These are phyloP conservation scores for Hoplostethus atlanticus DNA, from an alignment of 2,797 vertebrate genomes.

Conservation along the genomic window DNA sequence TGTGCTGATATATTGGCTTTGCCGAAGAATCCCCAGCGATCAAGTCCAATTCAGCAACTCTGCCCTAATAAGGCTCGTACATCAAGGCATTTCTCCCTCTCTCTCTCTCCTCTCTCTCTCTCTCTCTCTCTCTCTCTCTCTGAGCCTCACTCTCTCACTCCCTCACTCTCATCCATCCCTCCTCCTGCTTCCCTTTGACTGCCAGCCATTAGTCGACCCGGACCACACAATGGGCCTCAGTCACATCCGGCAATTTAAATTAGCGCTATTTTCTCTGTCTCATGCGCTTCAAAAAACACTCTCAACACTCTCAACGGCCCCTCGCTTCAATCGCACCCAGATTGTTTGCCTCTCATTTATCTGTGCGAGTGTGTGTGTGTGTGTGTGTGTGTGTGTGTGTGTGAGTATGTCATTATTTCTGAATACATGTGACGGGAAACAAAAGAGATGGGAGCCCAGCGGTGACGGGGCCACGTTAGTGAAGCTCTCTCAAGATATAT, in stretches of 20 bases:
- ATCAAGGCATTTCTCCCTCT: conserved; percentile 55
- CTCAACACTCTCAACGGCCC: conserved; percentile 21
- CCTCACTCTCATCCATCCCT: conserved; percentile 48
- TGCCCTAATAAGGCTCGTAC: conserved; percentile 69
- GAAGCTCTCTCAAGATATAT: conserved; percentile 50
- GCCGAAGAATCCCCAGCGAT: conserved; percentile 69
- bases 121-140: conserved; percentile 26
- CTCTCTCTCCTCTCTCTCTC: conserved; percentile 5
- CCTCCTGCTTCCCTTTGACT: conserved; percentile 52
- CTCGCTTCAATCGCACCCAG: conserved; percentile 18
- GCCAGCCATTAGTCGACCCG: conserved; percentile 60
- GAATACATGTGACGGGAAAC: conserved; percentile 41
- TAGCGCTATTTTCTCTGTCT: conserved; percentile 60
- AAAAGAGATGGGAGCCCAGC: conserved; percentile 35
- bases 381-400: conserved; percentile 14
- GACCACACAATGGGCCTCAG: conserved; percentile 69
- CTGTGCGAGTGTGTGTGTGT: background rate
- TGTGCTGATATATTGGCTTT: conserved; percentile 64
- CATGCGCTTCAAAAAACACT: conserved; percentile 48
- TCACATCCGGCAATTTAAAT: conserved; percentile 72
- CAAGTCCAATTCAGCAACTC: conserved; percentile 68
- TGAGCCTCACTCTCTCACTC: background rate
- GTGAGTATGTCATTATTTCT: conserved; percentile 44
- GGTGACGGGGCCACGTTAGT: conserved; percentile 62
- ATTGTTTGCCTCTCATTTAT: conserved; percentile 55